A percentile compares a stretch with the other conserved stretches of the same genome.
Conservation (phyloP, 1,140 invertebrate species). For the Carcinoscorpius rotundicauda region DNA sequence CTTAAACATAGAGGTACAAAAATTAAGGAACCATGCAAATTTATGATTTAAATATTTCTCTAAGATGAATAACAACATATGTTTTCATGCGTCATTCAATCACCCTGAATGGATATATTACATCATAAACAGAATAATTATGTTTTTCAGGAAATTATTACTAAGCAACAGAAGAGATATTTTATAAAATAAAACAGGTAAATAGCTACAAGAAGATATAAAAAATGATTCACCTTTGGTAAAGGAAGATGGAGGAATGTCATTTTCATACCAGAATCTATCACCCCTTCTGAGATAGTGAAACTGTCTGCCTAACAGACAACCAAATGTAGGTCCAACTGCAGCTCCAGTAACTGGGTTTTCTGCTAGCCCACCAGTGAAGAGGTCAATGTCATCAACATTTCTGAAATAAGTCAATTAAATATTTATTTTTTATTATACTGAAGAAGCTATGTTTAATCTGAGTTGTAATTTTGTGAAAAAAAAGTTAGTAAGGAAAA, state of each 20-base stretch:
- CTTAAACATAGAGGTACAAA: too few species aligned
- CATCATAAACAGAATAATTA: too few species aligned
- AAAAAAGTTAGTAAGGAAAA: too few species aligned
- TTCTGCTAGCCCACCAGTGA: constrained; percentile 74
- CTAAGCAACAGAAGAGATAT: too few species aligned
- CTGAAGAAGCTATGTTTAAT: constrained; percentile 28
- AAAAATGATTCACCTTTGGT: constrained; percentile 36
- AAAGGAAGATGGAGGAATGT: constrained; percentile 77
- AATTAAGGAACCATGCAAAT: too few species aligned
- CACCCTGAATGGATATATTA: too few species aligned
- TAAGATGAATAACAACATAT: too few species aligned
- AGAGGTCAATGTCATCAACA: constrained; percentile 71
- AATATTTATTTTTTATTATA: constrained; percentile 3
- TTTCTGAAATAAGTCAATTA: constrained; percentile 30
- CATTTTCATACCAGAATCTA: constrained; percentile 93
- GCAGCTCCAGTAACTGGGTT: constrained; percentile 53
- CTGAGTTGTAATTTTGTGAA: too few species aligned
- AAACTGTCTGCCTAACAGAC: constrained; percentile 67
- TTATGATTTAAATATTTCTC: too few species aligned
- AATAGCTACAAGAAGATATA: background rate
- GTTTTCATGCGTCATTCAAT: too few species aligned
- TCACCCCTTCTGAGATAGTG: constrained; percentile 58
- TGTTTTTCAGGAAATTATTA: too few species aligned
- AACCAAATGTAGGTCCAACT: constrained; percentile 67
- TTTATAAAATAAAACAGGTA: background rate